Percentiles rank a stretch among this genome's conserved stretches.
phyloP scores from a whole-genome alignment of 2,888 invertebrate species.

The Leptinotarsa rubiginosa region DNA sequence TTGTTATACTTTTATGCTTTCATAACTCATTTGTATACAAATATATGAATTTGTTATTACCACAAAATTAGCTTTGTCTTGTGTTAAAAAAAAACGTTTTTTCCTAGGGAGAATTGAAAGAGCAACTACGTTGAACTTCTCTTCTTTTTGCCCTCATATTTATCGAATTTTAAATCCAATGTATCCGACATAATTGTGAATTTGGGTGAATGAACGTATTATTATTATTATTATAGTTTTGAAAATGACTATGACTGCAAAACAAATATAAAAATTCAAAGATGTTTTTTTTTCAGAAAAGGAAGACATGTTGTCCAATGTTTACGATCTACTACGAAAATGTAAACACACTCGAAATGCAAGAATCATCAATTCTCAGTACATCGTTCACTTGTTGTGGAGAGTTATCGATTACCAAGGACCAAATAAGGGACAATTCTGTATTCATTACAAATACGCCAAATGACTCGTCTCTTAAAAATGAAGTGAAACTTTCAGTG shows the following conservation, averaged over 20 bases:
- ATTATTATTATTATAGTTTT: no score
- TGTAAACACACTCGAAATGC: constrained; percentile 46
- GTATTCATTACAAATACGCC: constrained; percentile 8
- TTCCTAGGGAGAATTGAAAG: no score
- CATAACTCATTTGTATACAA: no score
- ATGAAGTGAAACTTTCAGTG: constrained; percentile 35
- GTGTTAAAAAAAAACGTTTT: no score
- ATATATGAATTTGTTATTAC: no score
- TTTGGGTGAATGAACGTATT: no score
- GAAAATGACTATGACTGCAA: not conserved
- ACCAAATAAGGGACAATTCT: constrained; percentile 36
- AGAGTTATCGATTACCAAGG: constrained; percentile 41
- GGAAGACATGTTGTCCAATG: constrained; percentile 38
- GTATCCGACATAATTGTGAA: no score
- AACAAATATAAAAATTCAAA: not conserved
- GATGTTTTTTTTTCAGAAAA: constrained; percentile 34
- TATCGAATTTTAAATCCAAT: no score
- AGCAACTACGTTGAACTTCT: no score
- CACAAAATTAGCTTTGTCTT: no score
- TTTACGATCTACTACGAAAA: constrained; percentile 52
- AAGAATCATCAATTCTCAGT: constrained; percentile 47
- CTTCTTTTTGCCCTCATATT: no score
- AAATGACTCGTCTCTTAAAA: constrained; percentile 26
- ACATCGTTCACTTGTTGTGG: constrained; percentile 50
- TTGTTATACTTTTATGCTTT: no score